phyloP scores from a whole-genome alignment of 2,797 vertebrate species.

The Betta splendens region DNA sequence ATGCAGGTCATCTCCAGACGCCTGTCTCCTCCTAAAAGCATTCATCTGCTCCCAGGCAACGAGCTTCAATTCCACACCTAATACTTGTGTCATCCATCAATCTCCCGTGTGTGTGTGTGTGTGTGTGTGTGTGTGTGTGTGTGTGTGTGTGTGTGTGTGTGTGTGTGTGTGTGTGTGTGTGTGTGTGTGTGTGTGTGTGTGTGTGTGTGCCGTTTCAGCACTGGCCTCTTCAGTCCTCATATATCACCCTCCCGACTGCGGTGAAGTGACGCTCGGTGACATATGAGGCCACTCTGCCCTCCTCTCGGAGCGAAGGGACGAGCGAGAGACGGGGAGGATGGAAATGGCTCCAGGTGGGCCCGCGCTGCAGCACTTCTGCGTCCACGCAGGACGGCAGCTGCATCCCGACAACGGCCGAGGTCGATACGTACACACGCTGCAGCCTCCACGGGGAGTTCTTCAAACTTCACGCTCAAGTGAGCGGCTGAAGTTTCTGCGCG shows the following conservation, averaged over 20 bases:
- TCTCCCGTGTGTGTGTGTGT: conserved; percentile 40
- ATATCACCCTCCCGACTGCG: conserved; percentile 68
- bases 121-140: conserved; percentile 20
- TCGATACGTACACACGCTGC: neutral
- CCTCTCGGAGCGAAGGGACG: conserved; percentile 27
- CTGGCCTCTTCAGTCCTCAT: conserved; percentile 58
- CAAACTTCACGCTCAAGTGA: conserved; percentile 15
- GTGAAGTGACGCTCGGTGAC: conserved; percentile 66
- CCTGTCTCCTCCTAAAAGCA: conserved; percentile 24
- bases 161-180: conserved; percentile 16
- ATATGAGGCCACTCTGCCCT: conserved; percentile 68
- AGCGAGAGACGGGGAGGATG: conserved; percentile 3
- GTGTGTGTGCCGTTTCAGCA: conserved; percentile 78
- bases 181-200: conserved; percentile 60
- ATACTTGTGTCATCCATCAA: conserved; percentile 63
- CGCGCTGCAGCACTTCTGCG: neutral
- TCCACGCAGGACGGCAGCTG: conserved; percentile 4
- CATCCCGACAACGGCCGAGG: neutral
- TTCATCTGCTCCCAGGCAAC: conserved; percentile 37
- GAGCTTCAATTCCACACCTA: conserved; percentile 46
- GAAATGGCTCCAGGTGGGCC: conserved; percentile 19
- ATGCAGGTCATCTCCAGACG: conserved; percentile 21
- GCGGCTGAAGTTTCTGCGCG: conserved; percentile 10
- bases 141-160: conserved; percentile 63
- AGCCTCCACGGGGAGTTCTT: conserved; percentile 2